phyloP scores from a whole-genome alignment of 2,113 vertebrate species.

The Amphilophus citrinellus region DNA sequence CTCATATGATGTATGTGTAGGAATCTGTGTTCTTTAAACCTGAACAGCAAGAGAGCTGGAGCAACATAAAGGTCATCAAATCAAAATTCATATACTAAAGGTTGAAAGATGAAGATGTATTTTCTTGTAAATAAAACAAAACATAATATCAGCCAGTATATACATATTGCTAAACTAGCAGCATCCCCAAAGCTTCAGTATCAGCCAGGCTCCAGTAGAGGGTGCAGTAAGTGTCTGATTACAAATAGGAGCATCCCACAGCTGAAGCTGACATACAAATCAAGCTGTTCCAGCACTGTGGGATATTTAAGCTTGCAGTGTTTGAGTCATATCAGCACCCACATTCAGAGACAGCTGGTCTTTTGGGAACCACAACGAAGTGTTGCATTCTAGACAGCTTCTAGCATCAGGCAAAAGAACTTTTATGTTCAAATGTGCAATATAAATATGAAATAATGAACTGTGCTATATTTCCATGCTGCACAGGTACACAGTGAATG shows the following conservation, averaged over 20 bases:
- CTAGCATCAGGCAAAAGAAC: not conserved
- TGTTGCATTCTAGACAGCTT: fast-evolving
- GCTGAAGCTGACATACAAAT: not conserved
- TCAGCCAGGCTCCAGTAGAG: not conserved
- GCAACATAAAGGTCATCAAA: slow-evolving; percentile 23
- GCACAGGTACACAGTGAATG: not conserved
- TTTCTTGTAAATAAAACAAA: slow-evolving; percentile 76
- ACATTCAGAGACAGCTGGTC: not conserved
- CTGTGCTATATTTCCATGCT: not conserved
- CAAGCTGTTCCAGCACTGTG: not conserved
- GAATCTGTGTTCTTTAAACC: slow-evolving; percentile 43
- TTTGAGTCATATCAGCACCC: not conserved
- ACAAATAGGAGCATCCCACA: not conserved
- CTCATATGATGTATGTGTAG: slow-evolving; percentile 44
- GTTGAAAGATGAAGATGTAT: slow-evolving; percentile 71
- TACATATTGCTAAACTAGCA: too few species aligned
- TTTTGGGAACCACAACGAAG: not conserved
- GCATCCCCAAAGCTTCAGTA: not conserved
- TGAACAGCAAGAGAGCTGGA: not conserved
- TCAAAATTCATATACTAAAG: slow-evolving; percentile 32
- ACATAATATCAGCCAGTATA: not conserved
- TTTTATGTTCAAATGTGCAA: not conserved
- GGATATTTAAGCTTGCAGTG: too few species aligned
- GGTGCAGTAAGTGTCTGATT: not conserved
- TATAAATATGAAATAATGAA: not conserved